A percentile compares a stretch with the other conserved stretches of the same genome.
These are phyloP conservation scores for Himalopsyche japonica DNA, from an alignment of 2,888 invertebrate species.

Conservation along the genomic window DNA sequence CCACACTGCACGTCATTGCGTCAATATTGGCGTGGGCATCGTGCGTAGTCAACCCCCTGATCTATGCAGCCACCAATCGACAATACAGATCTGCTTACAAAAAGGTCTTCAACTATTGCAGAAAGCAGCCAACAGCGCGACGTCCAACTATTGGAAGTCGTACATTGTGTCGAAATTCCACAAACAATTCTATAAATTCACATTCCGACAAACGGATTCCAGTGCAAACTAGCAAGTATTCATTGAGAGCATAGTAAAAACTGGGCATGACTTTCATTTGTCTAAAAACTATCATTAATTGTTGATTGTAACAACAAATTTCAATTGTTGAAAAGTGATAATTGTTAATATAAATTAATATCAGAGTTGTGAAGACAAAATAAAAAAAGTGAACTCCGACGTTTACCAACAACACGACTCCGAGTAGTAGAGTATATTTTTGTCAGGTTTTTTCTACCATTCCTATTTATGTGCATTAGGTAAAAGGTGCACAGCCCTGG, in stretches of 20 bases:
- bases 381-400: too few relatives aligned
- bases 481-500: too few relatives aligned
- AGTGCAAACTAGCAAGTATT: background rate
- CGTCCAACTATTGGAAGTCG: slow-evolving; percentile 56
- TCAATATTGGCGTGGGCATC: slow-evolving; percentile 90
- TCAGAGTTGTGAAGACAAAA: too few relatives aligned
- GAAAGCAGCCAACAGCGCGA: slow-evolving; percentile 50
- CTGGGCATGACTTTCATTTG: too few relatives aligned
- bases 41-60: slow-evolving; percentile 86
- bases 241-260: background rate
- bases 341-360: too few relatives aligned
- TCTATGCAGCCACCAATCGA: slow-evolving; percentile 87
- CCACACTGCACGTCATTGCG: slow-evolving; percentile 79
- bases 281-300: too few relatives aligned
- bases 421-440: too few relatives aligned
- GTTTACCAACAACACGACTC: too few relatives aligned
- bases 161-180: slow-evolving; percentile 53
- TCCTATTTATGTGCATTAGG: too few relatives aligned
- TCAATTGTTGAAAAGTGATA: too few relatives aligned
- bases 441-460: too few relatives aligned
- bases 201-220: slow-evolving; percentile 3
- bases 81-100: slow-evolving; percentile 72
- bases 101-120: slow-evolving; percentile 55
- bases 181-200: slow-evolving; percentile 47
- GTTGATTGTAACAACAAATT: too few relatives aligned